phyloP scores from a whole-genome alignment of 2,888 invertebrate genomes.

The Chromoteleia sp. region DNA sequence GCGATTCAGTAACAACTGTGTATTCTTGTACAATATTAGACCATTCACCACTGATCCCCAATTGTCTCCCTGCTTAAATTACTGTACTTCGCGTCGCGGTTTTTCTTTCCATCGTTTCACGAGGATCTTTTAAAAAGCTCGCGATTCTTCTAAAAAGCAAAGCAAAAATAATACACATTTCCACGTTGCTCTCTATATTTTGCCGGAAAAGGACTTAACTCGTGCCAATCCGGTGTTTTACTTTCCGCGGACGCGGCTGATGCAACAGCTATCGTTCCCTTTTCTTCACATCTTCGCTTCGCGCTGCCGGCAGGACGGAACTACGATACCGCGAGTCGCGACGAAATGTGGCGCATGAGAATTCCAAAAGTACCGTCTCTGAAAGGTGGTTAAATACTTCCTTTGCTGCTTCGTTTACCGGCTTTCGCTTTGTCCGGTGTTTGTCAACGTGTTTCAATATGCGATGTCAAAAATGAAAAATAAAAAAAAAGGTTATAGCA shows the following conservation, averaged over 20 bases:
- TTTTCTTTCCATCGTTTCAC: neutral
- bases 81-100: neutral
- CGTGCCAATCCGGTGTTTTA: constrained; percentile 45
- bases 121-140: constrained; percentile 26
- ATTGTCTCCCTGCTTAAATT: too few species aligned
- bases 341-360: constrained; percentile 44
- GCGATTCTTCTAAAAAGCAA: constrained; percentile 33
- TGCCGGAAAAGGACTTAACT: constrained; percentile 21
- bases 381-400: constrained; percentile 57
- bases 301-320: constrained; percentile 3
- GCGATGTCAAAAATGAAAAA: constrained; percentile 18
- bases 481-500: neutral
- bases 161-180: constrained; percentile 50
- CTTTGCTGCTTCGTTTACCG: constrained; percentile 53
- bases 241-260: constrained; percentile 23
- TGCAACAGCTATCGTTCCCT: constrained; percentile 26
- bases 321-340: constrained; percentile 9
- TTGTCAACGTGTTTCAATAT: constrained; percentile 70
- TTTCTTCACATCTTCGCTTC: constrained; percentile 21
- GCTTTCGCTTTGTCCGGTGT: constrained; percentile 69
- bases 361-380: constrained; percentile 40
- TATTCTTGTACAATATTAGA: too few species aligned
- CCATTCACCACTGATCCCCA: too few species aligned
- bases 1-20: too few species aligned
- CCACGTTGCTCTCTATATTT: constrained; percentile 18